Evolutionary conservation across 2,888 invertebrate genomes (phyloP).

Genomic region (Hemaris fuciformis): DNA sequence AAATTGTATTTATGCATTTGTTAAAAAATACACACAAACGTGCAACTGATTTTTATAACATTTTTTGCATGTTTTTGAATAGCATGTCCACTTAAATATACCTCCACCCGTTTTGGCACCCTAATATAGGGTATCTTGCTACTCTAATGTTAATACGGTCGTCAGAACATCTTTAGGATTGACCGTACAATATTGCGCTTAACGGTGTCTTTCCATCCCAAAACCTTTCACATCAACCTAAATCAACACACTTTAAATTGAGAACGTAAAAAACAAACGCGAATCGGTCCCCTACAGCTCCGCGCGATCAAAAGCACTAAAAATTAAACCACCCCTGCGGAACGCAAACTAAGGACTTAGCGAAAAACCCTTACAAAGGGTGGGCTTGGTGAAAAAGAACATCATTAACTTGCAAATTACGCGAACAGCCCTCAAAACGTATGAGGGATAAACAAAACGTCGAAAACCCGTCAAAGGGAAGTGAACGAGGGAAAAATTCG

Average conservation of each 20-base stretch:
- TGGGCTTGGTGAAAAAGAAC: conserved; percentile 32
- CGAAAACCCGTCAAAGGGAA: conserved; percentile 20
- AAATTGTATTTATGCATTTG: no score
- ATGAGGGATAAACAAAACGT: conserved; percentile 23
- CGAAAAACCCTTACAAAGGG: conserved; percentile 19
- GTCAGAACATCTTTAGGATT: no score
- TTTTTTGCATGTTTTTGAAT: no score
- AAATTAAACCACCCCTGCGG: neutral
- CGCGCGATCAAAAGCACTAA: neutral
- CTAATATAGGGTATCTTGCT: no score
- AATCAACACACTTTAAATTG: neutral
- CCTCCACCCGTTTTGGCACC: no score
- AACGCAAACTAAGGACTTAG: neutral
- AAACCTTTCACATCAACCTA: neutral
- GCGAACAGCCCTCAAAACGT: conserved; percentile 18
- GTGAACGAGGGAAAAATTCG: conserved; percentile 9
- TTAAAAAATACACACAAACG: no score
- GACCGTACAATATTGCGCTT: no score
- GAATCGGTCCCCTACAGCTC: neutral
- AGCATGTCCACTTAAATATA: no score
- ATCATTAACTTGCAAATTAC: conserved; percentile 30
- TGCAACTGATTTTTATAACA: no score
- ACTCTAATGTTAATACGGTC: no score
- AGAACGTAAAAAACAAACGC: neutral
- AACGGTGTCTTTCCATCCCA: no score